Evolutionary conservation across 1,140 invertebrate genomes (phyloP).

Genomic region (Atta texana): DNA sequence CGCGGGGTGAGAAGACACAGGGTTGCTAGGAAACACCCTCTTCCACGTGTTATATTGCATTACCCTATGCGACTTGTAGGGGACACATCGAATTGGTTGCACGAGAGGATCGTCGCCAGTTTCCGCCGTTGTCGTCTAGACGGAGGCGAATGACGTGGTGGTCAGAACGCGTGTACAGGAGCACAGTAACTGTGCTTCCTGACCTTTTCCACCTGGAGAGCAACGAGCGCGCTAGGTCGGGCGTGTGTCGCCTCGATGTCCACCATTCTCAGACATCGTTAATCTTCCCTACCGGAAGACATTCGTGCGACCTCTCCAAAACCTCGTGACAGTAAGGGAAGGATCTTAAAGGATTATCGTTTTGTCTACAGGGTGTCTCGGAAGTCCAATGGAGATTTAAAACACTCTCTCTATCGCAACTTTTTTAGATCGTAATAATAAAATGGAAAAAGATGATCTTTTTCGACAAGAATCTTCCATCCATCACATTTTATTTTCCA

Average conservation of each 20-base stretch:
- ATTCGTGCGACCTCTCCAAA: constrained; percentile 35
- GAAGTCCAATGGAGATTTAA: not conserved
- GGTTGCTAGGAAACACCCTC: constrained; percentile 84
- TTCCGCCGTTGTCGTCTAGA: constrained; percentile 76
- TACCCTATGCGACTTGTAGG: constrained; percentile 79
- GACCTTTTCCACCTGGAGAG: constrained; percentile 59
- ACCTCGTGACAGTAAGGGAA: constrained; percentile 32
- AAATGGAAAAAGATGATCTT: not conserved
- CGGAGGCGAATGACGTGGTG: constrained; percentile 72
- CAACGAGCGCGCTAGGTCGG: not conserved
- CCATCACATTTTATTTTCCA: not conserved
- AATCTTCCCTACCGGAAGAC: constrained; percentile 53
- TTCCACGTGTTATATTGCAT: constrained; percentile 83
- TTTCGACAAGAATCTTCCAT: not conserved
- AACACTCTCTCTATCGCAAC: not conserved
- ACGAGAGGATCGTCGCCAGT: constrained; percentile 77
- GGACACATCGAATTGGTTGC: constrained; percentile 77
- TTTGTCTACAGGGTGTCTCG: constrained; percentile 16
- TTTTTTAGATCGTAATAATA: not conserved
- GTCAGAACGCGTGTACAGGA: constrained; percentile 19
- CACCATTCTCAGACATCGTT: constrained; percentile 29
- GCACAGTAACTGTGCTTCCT: constrained; percentile 41
- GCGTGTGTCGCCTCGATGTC: constrained; percentile 1
- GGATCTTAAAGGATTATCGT: constrained; percentile 50
- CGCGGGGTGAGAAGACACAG: constrained; percentile 79